These are phyloP conservation scores for Acronicta alni DNA, from an alignment of 2,888 invertebrate species.

Conservation along the genomic window DNA sequence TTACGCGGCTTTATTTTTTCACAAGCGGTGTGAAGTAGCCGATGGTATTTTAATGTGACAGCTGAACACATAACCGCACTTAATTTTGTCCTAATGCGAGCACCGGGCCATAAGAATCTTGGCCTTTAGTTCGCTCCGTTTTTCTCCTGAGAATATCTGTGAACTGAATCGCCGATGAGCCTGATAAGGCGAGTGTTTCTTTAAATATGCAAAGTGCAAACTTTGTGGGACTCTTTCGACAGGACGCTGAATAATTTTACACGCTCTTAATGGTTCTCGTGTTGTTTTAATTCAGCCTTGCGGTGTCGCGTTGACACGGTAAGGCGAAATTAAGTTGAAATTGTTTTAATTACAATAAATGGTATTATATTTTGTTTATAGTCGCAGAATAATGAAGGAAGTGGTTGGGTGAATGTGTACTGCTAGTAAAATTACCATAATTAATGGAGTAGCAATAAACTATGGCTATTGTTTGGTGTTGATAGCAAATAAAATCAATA, in stretches of 20 bases:
- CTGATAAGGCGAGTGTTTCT: conserved; percentile 86
- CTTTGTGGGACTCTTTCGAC: conserved; percentile 83
- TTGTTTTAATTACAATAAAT: conserved; percentile 52
- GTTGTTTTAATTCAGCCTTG: conserved; percentile 81
- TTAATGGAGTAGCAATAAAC: conserved; percentile 63
- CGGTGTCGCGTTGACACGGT: conserved; percentile 73
- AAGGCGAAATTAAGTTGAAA: conserved; percentile 67
- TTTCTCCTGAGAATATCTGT: conserved; percentile 81
- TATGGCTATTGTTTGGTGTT: conserved; percentile 64
- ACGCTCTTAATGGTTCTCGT: conserved; percentile 85
- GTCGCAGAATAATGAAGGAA: conserved; percentile 41
- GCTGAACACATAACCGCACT: conserved; percentile 87
- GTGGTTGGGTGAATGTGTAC: conserved; percentile 32
- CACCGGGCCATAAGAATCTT: conserved; percentile 77
- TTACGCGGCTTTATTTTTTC: conserved; percentile 76
- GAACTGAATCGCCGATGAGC: conserved; percentile 84
- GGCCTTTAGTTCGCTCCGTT: conserved; percentile 74
- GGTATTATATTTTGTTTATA: conserved; percentile 54
- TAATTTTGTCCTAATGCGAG: conserved; percentile 88
- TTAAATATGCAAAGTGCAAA: conserved; percentile 88
- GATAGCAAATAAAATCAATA: conserved; percentile 71
- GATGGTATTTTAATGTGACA: conserved; percentile 87
- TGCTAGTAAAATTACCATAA: conserved; percentile 50
- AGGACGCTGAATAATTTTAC: conserved; percentile 87
- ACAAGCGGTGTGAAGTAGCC: conserved; percentile 77